phyloP scores from a whole-genome alignment of 2,888 invertebrate species.

The Metallyticus violacea region DNA sequence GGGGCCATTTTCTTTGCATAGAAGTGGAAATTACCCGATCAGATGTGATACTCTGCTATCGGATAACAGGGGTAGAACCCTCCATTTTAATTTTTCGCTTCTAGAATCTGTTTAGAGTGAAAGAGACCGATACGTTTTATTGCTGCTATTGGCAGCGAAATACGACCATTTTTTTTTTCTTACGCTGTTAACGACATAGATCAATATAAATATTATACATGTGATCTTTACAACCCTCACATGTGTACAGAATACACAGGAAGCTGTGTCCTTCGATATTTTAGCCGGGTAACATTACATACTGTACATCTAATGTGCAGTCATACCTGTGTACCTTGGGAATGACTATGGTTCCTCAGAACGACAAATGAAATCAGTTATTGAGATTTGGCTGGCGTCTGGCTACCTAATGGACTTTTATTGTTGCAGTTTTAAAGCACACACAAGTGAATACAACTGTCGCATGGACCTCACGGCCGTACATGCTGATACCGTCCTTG shows the following conservation, averaged over 20 bases:
- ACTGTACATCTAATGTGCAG: too few species aligned
- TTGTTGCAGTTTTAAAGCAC: too few species aligned
- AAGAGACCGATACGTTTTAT: not conserved
- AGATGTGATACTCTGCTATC: not conserved
- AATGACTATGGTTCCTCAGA: too few species aligned
- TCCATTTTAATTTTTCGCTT: not conserved
- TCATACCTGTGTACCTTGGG: too few species aligned
- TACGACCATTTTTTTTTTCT: not conserved
- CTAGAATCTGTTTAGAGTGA: not conserved
- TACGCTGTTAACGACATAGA: not conserved
- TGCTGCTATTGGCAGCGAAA: not conserved
- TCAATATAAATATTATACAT: not conserved
- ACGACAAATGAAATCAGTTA: too few species aligned
- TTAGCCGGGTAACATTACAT: too few species aligned
- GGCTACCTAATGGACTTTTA: too few species aligned
- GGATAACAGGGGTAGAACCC: not conserved
- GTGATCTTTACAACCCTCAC: not conserved
- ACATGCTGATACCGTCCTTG: too few species aligned
- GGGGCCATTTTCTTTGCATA: not conserved
- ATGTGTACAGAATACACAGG: not conserved
- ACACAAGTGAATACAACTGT: too few species aligned
- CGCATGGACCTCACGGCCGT: too few species aligned
- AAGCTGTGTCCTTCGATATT: too few species aligned
- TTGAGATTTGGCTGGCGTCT: too few species aligned
- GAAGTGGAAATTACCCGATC: slow-evolving; percentile 10